A percentile compares a stretch with the other conserved stretches of the same genome.
Conservation (phyloP, 2,113 vertebrate genomes). For the Myotis davidii region DNA sequence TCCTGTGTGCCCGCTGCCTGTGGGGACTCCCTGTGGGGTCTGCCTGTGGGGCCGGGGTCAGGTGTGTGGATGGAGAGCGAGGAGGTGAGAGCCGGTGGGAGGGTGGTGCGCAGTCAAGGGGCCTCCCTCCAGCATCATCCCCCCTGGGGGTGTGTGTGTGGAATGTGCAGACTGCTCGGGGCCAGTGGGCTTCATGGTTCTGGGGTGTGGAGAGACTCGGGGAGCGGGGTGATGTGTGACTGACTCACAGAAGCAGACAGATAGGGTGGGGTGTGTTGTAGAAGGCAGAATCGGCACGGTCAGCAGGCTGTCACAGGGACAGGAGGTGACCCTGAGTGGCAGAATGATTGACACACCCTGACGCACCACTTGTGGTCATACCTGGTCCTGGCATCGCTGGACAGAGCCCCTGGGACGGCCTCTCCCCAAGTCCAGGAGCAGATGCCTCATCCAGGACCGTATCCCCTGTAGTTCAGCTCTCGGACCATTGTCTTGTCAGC, state of each 20-base stretch:
- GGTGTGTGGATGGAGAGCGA: not conserved
- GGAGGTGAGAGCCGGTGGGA: not conserved
- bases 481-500: not conserved
- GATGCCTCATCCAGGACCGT: not conserved
- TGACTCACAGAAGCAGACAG: not conserved
- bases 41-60: not conserved
- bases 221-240: not conserved
- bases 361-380: no score
- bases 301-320: not conserved
- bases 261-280: not conserved
- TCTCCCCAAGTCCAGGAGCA: not conserved
- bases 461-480: not conserved
- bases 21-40: not conserved
- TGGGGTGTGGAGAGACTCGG: not conserved
- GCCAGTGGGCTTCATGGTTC: not conserved
- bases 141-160: not conserved
- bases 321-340: not conserved
- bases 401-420: not conserved
- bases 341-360: not conserved
- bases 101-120: not conserved
- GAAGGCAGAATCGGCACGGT: not conserved
- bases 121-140: not conserved
- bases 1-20: not conserved
- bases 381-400: not conserved
- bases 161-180: no score